Evolutionary conservation across 2,113 vertebrate species (phyloP).

Genomic region (Xenus cinereus): DNA sequence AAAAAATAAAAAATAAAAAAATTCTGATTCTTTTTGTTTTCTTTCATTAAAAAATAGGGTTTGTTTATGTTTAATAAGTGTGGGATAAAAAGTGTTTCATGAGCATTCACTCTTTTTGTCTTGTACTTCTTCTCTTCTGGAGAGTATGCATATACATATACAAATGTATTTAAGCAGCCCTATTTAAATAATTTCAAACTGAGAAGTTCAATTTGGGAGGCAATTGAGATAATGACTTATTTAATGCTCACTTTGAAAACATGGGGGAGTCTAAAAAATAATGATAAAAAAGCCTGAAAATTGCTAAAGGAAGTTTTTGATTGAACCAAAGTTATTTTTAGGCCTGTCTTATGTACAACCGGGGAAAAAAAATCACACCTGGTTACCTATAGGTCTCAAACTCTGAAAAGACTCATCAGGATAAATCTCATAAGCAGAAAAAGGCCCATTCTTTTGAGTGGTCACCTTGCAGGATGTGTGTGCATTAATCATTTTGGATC

Average conservation of each 20-base stretch:
- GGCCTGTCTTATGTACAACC: background rate
- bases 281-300: background rate
- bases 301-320: background rate
- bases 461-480: background rate
- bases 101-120: background rate
- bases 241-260: background rate
- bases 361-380: background rate
- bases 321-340: background rate
- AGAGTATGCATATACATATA: background rate
- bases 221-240: background rate
- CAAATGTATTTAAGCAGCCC: background rate
- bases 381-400: background rate
- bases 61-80: background rate
- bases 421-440: background rate
- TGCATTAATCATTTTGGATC: background rate
- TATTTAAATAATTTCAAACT: background rate
- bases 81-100: background rate
- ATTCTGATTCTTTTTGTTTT: background rate
- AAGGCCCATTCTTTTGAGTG: background rate
- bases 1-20: rapidly evolving
- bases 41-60: background rate
- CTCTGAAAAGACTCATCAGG: background rate
- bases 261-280: background rate
- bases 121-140: background rate
- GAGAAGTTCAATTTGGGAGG: background rate